Evolutionary conservation across 2,888 invertebrate genomes (phyloP), one percentile per base, ranked within the genome.

Genomic region (Rhorus exstirpatorius): DNA sequence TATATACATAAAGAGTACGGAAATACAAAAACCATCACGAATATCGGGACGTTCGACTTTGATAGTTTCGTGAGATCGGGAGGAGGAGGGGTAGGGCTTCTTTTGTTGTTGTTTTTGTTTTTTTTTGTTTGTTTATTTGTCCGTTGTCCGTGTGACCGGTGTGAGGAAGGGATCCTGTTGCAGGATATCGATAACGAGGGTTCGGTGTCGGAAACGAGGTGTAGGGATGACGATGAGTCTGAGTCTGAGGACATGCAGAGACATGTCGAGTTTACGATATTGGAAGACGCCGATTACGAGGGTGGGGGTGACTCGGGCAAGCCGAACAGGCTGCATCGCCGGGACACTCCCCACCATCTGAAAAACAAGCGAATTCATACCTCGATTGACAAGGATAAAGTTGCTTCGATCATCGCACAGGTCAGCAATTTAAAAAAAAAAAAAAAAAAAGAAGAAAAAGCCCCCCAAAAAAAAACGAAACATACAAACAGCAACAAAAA

Each of bases 321-420:
- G 87, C 96, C 95, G 74, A 95, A 95, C 90, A 95, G 96, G 81
- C 95, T 98, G 83, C 96, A 97, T 92, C 95, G 97, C 82, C 96
- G 99, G 90, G 99, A 99, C 94, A 99, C 99, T 21, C 99, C 99
- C 63, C 99, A 99, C 95, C 99, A 99, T 93, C 95, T 99, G 92
- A 99, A 99, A 95, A 99, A 99, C 94, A 99, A 99, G 93, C 96
- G 99, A 91, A 97, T 99, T 89, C 95, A 96, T 92, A 93, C 94
- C 85, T 93, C 95, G 85, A 92, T 94, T 87, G 95, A 95, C 93
- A 94, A 95, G 93, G 96, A 96, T 91, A 96, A 96, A 93, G 95
- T 96, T 90, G 95, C 96, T 88, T 95, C 95, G 90, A 95, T 96
- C 92, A 95, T 96, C 87, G 95, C 95, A 89, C 95, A 95, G 94